phyloP scores from a whole-genome alignment of 2,888 invertebrate genomes.

The Synergus gifuensis region DNA sequence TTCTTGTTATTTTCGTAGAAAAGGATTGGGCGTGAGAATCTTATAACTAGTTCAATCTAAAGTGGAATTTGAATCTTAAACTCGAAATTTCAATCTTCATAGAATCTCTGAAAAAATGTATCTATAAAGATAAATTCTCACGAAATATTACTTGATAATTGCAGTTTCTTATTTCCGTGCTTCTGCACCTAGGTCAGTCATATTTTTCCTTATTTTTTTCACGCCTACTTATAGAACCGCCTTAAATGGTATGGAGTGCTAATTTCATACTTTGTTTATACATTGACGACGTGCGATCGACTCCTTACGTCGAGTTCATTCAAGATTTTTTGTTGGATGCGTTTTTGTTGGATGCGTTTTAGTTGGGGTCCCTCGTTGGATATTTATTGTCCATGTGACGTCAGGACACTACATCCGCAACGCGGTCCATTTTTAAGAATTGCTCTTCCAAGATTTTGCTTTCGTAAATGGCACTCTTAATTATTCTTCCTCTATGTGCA shows the following conservation, averaged over 20 bases:
- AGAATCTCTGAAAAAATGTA: background rate
- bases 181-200: background rate
- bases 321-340: slow-evolving; percentile 57
- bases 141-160: background rate
- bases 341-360: slow-evolving; percentile 42
- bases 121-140: background rate
- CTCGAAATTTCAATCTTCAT: too few relatives aligned
- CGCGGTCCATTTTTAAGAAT: background rate
- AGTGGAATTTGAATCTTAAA: too few relatives aligned
- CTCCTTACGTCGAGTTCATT: slow-evolving; percentile 60
- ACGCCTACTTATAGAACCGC: background rate
- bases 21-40: background rate
- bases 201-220: background rate
- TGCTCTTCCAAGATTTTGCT: slow-evolving; percentile 27
- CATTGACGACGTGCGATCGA: slow-evolving; percentile 42
- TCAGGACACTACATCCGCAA: slow-evolving; percentile 51
- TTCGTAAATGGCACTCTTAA: background rate
- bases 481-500: background rate
- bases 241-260: background rate
- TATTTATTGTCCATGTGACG: slow-evolving; percentile 67
- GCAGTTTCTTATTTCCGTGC: background rate
- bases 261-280: background rate
- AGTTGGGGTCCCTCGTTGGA: background rate
- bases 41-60: background rate
- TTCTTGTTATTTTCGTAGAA: slow-evolving; percentile 6